A percentile compares a stretch with the other conserved stretches of the same genome.
These are phyloP conservation scores for Vanacampus margaritifer DNA, from an alignment of 2,113 vertebrate species.

Conservation along the genomic window DNA sequence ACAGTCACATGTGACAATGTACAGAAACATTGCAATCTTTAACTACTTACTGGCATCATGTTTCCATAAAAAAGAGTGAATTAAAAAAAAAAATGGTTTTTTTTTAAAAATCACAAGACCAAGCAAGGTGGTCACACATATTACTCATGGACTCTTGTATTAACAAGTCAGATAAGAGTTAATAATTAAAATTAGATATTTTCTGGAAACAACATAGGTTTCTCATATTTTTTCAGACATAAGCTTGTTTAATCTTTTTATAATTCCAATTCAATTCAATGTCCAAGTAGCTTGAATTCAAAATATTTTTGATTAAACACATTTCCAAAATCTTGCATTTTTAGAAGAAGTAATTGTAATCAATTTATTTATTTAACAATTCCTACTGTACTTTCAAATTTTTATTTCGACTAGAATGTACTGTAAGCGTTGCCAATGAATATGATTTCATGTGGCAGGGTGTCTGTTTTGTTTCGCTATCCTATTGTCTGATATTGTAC, in stretches of 20 bases:
- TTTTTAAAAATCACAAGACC: no score
- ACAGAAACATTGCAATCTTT: not conserved
- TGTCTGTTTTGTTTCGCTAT: not conserved
- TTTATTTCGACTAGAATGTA: not conserved
- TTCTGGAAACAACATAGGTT: no score
- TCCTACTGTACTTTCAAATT: no score
- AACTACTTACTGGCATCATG: constrained; percentile 6
- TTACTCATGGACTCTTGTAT: not conserved
- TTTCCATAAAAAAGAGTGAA: constrained; percentile 26
- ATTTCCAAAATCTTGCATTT: no score
- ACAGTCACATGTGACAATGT: not conserved
- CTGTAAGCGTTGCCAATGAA: not conserved
- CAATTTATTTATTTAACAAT: not conserved
- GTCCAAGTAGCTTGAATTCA: no score
- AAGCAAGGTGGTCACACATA: constrained; percentile 14
- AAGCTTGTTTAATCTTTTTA: no score
- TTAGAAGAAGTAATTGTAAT: no score
- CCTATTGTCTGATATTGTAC: not conserved
- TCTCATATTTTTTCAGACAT: no score
- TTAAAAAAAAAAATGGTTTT: no score
- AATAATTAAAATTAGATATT: not conserved
- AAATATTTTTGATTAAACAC: not conserved
- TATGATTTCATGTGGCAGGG: not conserved
- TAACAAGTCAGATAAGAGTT: not conserved
- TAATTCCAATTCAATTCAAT: no score